Evolutionary conservation across 2,888 invertebrate species (phyloP).

Genomic region (Lycaena phlaeas): DNA sequence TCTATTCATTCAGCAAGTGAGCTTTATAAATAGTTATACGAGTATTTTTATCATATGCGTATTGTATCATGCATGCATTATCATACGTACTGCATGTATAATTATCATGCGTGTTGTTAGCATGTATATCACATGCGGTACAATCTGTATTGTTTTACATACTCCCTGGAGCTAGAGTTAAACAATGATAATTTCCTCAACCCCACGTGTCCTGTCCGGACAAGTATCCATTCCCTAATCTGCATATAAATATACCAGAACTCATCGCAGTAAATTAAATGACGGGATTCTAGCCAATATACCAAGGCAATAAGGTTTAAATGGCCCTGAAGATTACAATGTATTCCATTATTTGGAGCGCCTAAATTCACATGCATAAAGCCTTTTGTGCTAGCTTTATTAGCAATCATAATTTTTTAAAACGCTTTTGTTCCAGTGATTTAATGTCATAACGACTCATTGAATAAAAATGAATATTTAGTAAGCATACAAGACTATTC

Average conservation of each 20-base stretch:
- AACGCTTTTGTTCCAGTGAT: conserved; percentile 21
- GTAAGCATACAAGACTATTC: too few species aligned
- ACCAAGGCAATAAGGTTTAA: conserved; percentile 20
- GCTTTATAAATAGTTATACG: neutral
- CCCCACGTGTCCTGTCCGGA: conserved; percentile 36
- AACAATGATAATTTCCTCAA: conserved; percentile 53
- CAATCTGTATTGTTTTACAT: conserved; percentile 15
- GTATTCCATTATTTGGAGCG: conserved; percentile 20
- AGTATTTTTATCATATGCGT: conserved; percentile 6
- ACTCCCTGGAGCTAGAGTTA: conserved; percentile 26
- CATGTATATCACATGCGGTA: too few species aligned
- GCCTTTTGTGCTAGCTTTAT: conserved; percentile 22
- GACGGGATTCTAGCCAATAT: conserved; percentile 22
- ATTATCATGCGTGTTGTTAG: too few species aligned
- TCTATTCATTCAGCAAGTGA: too few species aligned
- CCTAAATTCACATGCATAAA: conserved; percentile 29
- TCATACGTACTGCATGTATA: too few species aligned
- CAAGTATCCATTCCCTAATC: conserved; percentile 58
- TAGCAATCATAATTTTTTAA: conserved; percentile 22
- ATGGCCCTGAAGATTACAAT: conserved; percentile 22
- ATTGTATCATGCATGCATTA: too few species aligned
- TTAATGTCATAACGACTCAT: too few species aligned
- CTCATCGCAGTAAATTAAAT: conserved; percentile 20
- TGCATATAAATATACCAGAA: conserved; percentile 47
- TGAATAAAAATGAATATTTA: too few species aligned